Percentiles rank a stretch among this genome's conserved stretches.
These are phyloP conservation scores for Bucorvus abyssinicus DNA, from an alignment of 2,797 vertebrate species.

Conservation along the genomic window DNA sequence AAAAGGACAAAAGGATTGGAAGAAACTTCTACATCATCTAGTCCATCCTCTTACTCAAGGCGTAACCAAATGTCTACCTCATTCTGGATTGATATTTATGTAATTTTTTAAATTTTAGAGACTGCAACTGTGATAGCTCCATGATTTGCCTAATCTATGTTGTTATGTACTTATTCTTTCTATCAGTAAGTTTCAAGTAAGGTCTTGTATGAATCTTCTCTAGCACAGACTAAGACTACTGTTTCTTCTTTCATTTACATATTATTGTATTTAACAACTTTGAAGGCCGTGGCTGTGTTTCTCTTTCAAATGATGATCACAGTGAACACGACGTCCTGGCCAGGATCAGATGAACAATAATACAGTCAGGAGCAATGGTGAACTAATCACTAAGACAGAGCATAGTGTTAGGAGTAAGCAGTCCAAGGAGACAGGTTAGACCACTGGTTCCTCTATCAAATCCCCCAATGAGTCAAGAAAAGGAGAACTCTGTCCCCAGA, in stretches of 20 bases:
- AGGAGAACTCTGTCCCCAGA: not conserved
- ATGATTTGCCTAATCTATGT: not conserved
- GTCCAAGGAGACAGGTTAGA: not conserved
- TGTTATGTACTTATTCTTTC: not conserved
- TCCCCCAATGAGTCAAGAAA: not conserved
- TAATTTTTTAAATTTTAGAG: not conserved
- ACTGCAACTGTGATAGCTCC: not conserved
- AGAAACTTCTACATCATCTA: not conserved
- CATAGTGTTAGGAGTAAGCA: not conserved
- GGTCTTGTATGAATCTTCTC: not conserved
- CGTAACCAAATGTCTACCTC: not conserved
- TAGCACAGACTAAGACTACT: not conserved
- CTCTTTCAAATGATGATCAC: not conserved
- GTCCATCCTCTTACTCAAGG: not conserved
- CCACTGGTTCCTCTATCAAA: not conserved
- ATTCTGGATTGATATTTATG: not conserved
- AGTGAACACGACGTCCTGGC: rapidly evolving
- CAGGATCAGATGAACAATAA: not conserved
- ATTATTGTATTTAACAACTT: not conserved
- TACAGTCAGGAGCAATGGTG: not conserved
- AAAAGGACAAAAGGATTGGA: not conserved
- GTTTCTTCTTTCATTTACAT: not conserved
- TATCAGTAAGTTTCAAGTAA: not conserved
- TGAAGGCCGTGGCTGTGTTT: not conserved
- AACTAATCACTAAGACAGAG: not conserved